These are phyloP conservation scores for Cheilosia scutellata DNA, from an alignment of 2,888 invertebrate species.

Conservation along the genomic window DNA sequence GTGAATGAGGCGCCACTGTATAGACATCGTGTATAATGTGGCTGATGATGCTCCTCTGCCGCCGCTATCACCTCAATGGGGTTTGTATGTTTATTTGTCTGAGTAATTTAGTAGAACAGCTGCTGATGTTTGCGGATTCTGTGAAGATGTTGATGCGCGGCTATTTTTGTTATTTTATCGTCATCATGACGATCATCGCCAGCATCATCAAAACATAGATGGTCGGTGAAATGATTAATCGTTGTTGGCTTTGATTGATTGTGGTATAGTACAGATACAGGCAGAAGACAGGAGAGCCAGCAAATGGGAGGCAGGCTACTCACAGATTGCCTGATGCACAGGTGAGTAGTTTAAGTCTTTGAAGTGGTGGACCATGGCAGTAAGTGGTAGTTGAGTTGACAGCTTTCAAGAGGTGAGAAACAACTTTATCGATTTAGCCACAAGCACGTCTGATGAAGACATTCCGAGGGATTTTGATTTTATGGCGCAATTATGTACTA, in stretches of 20 bases:
- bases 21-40: background rate
- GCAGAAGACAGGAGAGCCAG: background rate
- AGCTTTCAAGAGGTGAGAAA: background rate
- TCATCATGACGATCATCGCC: slow-evolving; percentile 40
- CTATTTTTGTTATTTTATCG: slow-evolving; percentile 35
- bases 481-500: background rate
- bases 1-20: slow-evolving; percentile 16
- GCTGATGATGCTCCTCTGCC: background rate
- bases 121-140: slow-evolving; percentile 13
- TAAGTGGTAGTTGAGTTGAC: slow-evolving; percentile 43
- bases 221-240: slow-evolving; percentile 41
- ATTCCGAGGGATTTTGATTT: background rate
- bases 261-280: slow-evolving; percentile 2
- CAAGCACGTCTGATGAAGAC: background rate
- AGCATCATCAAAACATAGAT: slow-evolving; percentile 23
- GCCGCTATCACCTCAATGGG: background rate
- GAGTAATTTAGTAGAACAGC: slow-evolving; percentile 41
- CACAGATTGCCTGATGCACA: background rate
- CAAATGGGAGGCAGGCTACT: no score
- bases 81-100: slow-evolving; percentile 38
- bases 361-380: slow-evolving; percentile 11
- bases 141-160: slow-evolving; percentile 15
- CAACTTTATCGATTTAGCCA: background rate
- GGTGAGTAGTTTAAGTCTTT: slow-evolving; percentile 22
- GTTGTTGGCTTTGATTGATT: slow-evolving; percentile 54